A percentile compares a stretch with the other conserved stretches of the same genome.
Evolutionary conservation across 37 sponge, comb jelly and placozoan species (phyloP).

Genomic region (Agelas oroides): DNA sequence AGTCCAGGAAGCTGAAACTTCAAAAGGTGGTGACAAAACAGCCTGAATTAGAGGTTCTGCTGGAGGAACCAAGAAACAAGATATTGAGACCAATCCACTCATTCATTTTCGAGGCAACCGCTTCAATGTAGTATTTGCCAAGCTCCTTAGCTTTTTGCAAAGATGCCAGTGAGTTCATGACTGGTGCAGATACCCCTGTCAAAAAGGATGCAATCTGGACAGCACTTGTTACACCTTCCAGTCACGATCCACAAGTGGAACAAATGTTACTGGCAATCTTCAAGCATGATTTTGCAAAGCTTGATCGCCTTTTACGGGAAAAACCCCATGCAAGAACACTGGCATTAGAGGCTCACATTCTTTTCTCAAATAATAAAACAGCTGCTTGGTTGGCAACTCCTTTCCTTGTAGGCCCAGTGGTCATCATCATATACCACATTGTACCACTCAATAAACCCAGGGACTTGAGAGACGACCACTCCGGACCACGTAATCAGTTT

Average conservation of each 20-base stretch:
- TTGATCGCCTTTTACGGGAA: slow-evolving; percentile 21
- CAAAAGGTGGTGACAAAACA: too few relatives aligned
- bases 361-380: slow-evolving; percentile 38
- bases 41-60: too few relatives aligned
- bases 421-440: slow-evolving; percentile 12
- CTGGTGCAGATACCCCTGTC: too few relatives aligned
- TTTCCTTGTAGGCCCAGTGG: not conserved
- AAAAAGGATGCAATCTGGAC: slow-evolving; percentile 13
- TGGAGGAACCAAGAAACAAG: too few relatives aligned
- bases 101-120: too few relatives aligned
- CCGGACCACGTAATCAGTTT: not conserved
- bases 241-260: not conserved
- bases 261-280: slow-evolving; percentile 17
- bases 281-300: slow-evolving; percentile 20
- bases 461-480: not conserved
- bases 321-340: slow-evolving; percentile 25
- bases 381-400: not conserved
- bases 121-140: too few relatives aligned
- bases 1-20: too few relatives aligned
- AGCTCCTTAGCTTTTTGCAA: not conserved
- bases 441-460: slow-evolving; percentile 11
- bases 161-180: not conserved
- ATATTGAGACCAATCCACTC: too few relatives aligned
- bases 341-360: slow-evolving; percentile 9
- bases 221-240: not conserved